These are phyloP conservation scores for Drosophila acutilabella DNA, from an alignment of 2,888 invertebrate species.

Conservation along the genomic window DNA sequence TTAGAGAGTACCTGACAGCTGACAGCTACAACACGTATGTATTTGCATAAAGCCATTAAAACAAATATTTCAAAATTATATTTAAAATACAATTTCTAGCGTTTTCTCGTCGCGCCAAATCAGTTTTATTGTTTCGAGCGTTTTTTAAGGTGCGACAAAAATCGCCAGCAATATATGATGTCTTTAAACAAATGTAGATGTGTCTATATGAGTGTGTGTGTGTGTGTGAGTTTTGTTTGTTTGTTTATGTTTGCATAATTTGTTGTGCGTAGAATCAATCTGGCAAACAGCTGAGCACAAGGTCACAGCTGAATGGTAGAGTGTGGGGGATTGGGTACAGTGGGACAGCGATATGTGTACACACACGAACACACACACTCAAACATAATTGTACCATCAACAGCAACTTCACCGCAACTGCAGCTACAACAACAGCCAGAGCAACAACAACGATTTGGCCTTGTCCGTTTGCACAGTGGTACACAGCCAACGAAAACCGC, in stretches of 20 bases:
- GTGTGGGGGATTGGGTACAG: neutral
- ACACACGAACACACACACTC: neutral
- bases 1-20: constrained; percentile 31
- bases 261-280: constrained; percentile 34
- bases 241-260: constrained; percentile 36
- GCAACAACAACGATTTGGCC: constrained; percentile 30
- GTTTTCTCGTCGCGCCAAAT: neutral
- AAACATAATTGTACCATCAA: constrained; percentile 16
- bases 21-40: constrained; percentile 3
- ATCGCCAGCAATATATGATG: constrained; percentile 17
- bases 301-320: constrained; percentile 24
- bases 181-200: neutral
- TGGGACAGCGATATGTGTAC: constrained; percentile 7
- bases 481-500: neutral
- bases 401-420: constrained; percentile 30
- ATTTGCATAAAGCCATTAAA: constrained; percentile 57
- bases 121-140: neutral
- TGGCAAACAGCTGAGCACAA: constrained; percentile 52
- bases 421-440: constrained; percentile 20
- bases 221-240: constrained; percentile 3
- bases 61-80: constrained; percentile 40
- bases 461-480: constrained; percentile 50
- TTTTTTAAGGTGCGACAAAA: constrained; percentile 14
- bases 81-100: constrained; percentile 9
- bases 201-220: neutral